Percentiles rank a stretch among this genome's conserved stretches.
Conservation (phyloP, 1,140 invertebrate genomes). For the Drosophila athabasca region DNA sequence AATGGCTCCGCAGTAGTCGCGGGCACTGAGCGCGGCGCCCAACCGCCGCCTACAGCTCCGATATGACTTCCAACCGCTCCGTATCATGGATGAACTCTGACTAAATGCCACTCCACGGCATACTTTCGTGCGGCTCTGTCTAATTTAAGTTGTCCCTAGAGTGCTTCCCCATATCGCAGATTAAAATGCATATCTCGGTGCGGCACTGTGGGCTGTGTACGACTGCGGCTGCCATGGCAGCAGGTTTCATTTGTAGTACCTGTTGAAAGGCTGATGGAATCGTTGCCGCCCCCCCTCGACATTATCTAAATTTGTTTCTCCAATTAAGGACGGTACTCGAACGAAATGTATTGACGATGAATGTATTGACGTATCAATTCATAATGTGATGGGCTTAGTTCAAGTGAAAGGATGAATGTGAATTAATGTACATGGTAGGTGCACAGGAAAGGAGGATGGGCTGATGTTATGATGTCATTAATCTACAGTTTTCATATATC, state of each 20-base stretch:
- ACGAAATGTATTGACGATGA: no score
- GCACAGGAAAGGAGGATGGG: no score
- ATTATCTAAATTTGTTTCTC: neutral
- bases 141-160: slow-evolving; percentile 36
- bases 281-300: no score
- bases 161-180: slow-evolving; percentile 39
- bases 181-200: slow-evolving; percentile 18
- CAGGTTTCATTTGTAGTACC: slow-evolving; percentile 6
- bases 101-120: slow-evolving; percentile 10
- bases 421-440: no score
- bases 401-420: no score
- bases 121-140: slow-evolving; percentile 16
- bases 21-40: slow-evolving; percentile 27
- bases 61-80: slow-evolving; percentile 5
- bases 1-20: slow-evolving; percentile 54
- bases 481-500: no score
- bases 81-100: slow-evolving; percentile 32
- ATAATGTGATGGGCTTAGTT: no score
- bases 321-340: neutral
- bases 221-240: slow-evolving; percentile 2
- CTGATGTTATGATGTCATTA: no score
- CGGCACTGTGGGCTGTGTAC: neutral
- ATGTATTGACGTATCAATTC: no score
- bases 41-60: neutral
- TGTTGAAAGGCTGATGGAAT: slow-evolving; percentile 7